phyloP scores from a whole-genome alignment of 2,113 vertebrate genomes.

The Pseudonaja textilis region DNA sequence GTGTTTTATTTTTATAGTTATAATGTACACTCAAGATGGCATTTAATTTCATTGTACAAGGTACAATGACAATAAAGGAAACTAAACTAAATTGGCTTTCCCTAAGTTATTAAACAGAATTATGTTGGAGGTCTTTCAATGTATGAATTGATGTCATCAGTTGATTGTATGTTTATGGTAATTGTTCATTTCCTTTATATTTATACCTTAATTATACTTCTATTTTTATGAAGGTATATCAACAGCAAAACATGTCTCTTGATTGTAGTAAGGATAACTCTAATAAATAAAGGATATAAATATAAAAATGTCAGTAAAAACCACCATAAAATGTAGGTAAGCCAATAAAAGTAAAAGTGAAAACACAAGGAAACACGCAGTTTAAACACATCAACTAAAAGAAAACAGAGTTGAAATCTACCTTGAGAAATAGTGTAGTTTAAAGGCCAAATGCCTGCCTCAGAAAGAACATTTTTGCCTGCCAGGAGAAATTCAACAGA shows the following conservation, averaged over 20 bases:
- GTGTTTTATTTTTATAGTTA: too few relatives aligned
- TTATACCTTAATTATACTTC: background rate
- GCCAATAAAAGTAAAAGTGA: background rate
- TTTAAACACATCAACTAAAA: background rate
- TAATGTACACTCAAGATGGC: too few relatives aligned
- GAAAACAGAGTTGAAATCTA: background rate
- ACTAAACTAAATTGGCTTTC: background rate
- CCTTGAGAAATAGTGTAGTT: background rate
- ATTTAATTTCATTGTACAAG: too few relatives aligned
- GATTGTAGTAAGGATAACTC: background rate
- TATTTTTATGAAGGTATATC: background rate
- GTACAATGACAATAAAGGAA: too few relatives aligned
- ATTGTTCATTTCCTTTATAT: background rate
- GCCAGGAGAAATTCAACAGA: background rate
- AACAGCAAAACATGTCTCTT: background rate
- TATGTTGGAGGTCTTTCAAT: background rate
- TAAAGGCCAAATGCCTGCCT: background rate
- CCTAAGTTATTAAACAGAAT: background rate
- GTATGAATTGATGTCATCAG: background rate
- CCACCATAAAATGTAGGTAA: background rate
- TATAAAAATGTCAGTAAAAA: background rate
- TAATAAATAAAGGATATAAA: background rate
- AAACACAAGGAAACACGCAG: background rate
- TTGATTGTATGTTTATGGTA: background rate
- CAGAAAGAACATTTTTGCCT: background rate